Evolutionary conservation across 1,140 invertebrate genomes (phyloP).

Genomic region (Epicauta chinensis): DNA sequence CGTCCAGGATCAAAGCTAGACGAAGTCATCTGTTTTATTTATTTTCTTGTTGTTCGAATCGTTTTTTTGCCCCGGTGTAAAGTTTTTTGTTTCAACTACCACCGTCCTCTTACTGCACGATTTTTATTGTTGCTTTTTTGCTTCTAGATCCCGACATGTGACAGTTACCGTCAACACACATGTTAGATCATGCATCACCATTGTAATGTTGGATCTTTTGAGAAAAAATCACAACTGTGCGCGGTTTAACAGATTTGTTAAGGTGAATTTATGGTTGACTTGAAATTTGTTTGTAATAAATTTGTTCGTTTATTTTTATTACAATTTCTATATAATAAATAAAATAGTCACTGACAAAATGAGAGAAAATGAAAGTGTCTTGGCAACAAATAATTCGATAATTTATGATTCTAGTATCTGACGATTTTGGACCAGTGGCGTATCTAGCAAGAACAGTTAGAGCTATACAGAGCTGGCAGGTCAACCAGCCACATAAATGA

Average conservation of each 20-base stretch:
- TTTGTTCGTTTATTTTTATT: too few species aligned
- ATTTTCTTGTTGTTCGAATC: constrained; percentile 23
- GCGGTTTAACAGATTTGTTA: constrained; percentile 34
- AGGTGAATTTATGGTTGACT: constrained; percentile 33
- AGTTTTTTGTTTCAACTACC: background rate
- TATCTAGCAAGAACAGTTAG: too few species aligned
- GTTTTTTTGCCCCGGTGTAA: constrained; percentile 18
- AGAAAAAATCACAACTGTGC: constrained; percentile 11
- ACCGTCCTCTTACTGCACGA: constrained; percentile 3
- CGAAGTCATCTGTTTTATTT: constrained; percentile 19
- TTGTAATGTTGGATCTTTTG: too few species aligned
- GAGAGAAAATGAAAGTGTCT: too few species aligned
- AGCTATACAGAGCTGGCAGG: too few species aligned
- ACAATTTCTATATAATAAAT: constrained; percentile 30
- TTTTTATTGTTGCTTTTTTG: constrained; percentile 1
- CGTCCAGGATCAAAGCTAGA: constrained; percentile 34
- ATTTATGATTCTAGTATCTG: too few species aligned
- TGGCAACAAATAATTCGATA: too few species aligned
- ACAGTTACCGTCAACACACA: constrained; percentile 35
- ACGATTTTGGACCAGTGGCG: too few species aligned
- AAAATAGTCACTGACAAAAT: too few species aligned
- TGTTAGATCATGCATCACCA: constrained; percentile 40
- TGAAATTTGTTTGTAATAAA: constrained; percentile 22
- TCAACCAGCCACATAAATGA: too few species aligned
- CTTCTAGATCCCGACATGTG: constrained; percentile 16